Percentiles rank a stretch among this genome's conserved stretches.
Conservation (phyloP, 2,113 vertebrate genomes). For the Struthio camelus region DNA sequence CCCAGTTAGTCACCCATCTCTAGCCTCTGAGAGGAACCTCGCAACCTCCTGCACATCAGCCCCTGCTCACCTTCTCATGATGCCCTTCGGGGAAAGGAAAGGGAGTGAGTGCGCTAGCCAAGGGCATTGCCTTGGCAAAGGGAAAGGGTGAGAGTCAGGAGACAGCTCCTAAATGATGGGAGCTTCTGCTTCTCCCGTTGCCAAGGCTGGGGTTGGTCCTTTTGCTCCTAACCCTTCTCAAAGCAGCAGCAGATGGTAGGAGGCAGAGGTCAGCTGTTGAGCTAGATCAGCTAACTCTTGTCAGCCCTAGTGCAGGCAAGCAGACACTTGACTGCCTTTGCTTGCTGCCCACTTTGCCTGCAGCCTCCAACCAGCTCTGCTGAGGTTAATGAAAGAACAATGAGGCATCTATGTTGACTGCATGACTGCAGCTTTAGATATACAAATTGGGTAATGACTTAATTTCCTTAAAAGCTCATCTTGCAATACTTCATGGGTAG, state of each 20-base stretch:
- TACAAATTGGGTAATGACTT: neutral
- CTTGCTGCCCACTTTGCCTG: neutral
- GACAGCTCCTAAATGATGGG: neutral
- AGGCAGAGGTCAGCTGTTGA: fast-evolving
- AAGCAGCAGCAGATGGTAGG: neutral
- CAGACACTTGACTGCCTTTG: neutral
- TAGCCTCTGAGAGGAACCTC: neutral
- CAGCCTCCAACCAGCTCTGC: neutral
- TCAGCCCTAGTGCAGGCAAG: neutral
- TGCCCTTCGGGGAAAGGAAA: neutral
- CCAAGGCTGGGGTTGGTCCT: fast-evolving
- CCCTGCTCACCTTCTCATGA: neutral
- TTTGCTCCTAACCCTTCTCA: neutral
- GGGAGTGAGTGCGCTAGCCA: neutral
- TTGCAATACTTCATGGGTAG: neutral
- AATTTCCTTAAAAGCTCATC: neutral
- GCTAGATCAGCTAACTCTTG: neutral
- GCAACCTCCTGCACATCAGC: fast-evolving
- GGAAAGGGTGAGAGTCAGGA: neutral
- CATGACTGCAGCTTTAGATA: neutral
- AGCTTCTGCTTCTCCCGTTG: neutral
- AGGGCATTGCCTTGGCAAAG: neutral
- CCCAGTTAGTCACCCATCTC: neutral
- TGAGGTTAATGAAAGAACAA: neutral
- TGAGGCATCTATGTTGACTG: neutral